Percentiles rank a stretch among this genome's conserved stretches.
Evolutionary conservation across 2,888 invertebrate species (phyloP).

Genomic region (Elysia crispata): DNA sequence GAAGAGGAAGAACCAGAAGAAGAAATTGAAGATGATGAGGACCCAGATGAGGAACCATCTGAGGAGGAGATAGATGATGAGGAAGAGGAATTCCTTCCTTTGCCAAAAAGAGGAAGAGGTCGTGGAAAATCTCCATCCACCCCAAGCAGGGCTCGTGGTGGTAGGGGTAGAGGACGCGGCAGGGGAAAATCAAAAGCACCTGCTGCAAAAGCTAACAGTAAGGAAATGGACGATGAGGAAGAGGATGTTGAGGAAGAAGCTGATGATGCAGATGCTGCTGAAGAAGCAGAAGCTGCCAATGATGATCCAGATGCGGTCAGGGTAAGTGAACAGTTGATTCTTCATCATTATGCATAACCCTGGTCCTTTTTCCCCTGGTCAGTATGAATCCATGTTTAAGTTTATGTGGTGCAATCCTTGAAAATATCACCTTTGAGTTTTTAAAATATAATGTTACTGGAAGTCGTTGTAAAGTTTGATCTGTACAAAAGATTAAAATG

Average conservation of each 20-base stretch:
- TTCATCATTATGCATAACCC: neutral
- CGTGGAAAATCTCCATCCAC: neutral
- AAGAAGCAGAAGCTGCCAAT: neutral
- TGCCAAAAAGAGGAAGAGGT: constrained; percentile 14
- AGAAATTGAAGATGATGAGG: constrained; percentile 19
- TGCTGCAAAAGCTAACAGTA: constrained; percentile 9
- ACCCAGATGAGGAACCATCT: constrained; percentile 17
- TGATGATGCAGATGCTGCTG: neutral
- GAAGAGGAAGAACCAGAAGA: neutral
- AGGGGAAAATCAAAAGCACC: neutral
- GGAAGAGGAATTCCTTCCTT: constrained; percentile 41
- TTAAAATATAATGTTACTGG: no score
- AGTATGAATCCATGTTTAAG: no score
- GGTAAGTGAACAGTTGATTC: constrained; percentile 11
- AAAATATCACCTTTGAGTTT: no score
- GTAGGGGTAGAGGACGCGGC: neutral
- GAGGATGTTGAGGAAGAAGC: constrained; percentile 35
- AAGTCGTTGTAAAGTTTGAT: no score
- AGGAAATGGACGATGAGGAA: constrained; percentile 36
- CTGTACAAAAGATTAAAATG: no score
- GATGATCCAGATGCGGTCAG: constrained; percentile 32
- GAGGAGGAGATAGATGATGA: constrained; percentile 28
- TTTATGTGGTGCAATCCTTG: no score
- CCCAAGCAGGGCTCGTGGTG: neutral
- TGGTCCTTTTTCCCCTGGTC: neutral